These are phyloP conservation scores for Poecilia gillii DNA, from an alignment of 2,797 vertebrate genomes.

Conservation along the genomic window DNA sequence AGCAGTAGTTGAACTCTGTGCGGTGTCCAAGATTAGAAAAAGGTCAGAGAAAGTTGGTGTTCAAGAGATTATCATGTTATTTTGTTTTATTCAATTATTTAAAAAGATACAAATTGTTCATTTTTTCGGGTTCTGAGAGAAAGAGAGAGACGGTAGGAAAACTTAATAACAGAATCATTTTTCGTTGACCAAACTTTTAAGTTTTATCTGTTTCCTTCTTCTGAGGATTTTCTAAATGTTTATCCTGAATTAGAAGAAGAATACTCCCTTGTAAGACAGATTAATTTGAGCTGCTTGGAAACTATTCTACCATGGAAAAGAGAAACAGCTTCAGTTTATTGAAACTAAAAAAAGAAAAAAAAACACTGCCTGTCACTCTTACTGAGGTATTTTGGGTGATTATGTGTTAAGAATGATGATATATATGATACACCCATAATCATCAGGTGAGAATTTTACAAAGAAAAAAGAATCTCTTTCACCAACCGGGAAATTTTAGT, in stretches of 20 bases:
- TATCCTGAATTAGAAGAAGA: not conserved
- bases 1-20: not conserved
- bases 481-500: not conserved
- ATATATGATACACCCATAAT: not conserved
- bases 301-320: not conserved
- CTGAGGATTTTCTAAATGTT: not conserved
- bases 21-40: not conserved
- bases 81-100: not conserved
- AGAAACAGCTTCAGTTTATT: not conserved
- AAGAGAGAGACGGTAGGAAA: not conserved
- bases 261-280: not conserved
- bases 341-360: not conserved
- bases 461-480: not conserved
- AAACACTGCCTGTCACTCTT: not conserved
- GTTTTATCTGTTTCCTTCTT: not conserved
- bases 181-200: not conserved
- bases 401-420: not conserved
- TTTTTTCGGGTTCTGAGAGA: not conserved
- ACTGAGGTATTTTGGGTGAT: not conserved
- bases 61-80: not conserved
- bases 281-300: not conserved
- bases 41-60: not conserved
- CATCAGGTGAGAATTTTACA: not conserved
- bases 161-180: not conserved
- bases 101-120: not conserved